Percentiles rank a stretch among this genome's conserved stretches.
phyloP scores from a whole-genome alignment of 2,797 vertebrate genomes.

The Darevskia nairensis region DNA sequence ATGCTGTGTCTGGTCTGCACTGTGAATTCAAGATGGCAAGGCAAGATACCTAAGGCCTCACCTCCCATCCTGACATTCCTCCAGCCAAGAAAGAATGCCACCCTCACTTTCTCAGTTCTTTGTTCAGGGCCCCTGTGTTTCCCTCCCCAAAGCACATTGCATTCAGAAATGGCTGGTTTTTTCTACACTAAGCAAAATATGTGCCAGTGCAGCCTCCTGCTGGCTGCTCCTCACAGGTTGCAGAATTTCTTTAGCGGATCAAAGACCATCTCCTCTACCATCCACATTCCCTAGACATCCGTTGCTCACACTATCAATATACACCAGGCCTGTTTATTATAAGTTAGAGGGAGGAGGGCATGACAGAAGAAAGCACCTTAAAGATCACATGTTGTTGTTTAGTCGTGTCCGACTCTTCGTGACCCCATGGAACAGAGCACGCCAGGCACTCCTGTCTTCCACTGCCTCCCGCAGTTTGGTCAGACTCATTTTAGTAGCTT shows the following conservation, averaged over 20 bases:
- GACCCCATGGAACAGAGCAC: no score
- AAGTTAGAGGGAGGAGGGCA: not conserved
- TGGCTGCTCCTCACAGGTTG: constrained; percentile 12
- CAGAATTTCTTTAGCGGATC: not conserved
- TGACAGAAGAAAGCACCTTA: not conserved
- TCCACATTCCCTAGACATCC: not conserved
- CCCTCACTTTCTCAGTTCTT: not conserved
- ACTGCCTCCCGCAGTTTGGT: no score
- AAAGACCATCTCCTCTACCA: not conserved
- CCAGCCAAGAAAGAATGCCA: not conserved
- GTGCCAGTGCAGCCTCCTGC: constrained; percentile 11
- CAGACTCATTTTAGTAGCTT: no score
- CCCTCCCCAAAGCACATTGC: not conserved
- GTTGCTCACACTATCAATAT: not conserved
- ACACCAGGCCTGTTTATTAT: not conserved
- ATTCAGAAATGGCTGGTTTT: not conserved
- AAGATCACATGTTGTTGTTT: not conserved
- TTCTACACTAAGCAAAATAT: constrained; percentile 9
- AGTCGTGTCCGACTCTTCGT: no score
- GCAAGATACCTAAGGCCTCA: not conserved
- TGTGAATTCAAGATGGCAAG: not conserved
- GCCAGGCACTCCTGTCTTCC: no score
- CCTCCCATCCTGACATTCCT: not conserved
- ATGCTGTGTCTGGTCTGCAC: not conserved
- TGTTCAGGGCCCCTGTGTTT: not conserved